Evolutionary conservation across 30 jellyfish, hydroid and myxozoan genomes (phyloP), one percentile per base, ranked within the genome.

Genomic region (Pseudorhiza aurosa): DNA sequence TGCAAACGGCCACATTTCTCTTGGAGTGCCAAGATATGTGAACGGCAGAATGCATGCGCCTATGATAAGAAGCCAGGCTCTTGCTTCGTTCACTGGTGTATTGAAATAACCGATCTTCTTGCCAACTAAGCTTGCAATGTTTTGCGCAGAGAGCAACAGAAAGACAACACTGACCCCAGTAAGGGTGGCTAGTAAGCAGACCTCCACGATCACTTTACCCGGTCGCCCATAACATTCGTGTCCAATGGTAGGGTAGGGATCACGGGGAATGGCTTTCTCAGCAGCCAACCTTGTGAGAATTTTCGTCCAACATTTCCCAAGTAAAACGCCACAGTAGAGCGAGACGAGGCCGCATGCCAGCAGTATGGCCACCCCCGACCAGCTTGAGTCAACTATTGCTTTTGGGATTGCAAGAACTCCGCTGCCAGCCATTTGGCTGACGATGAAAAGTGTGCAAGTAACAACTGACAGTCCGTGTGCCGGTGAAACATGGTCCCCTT

Each of bases 401-500:
- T 70, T 82, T 28, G 99, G 99, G n/a, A 93, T 28, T 10, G 99
- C 99, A 11, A 93, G 70, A 10, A 93, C 88, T 31, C 99, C 99
- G 57, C 99, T 93, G 55, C 99, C 99, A 7, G 97, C 99, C 97
- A 93, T 87, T 47, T 87, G 84, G 31, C 96, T 97, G 33, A 93
- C 85, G 14, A 93, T 93, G 82, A 93, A 88, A 56, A 93, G 37
- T 55, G 97, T 97, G 46, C 97, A 87, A 28, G 96, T 87, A 10
- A 72, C 29, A 24, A 93, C 85, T 8, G 96, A 42, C 31, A 93
- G 72, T 32, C 99, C 99, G 25, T 82, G 89, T 2, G 82, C 63
- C 21, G 81, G 81, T 19, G 35, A n/a, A 53, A 53, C 36, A 2
- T 53, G n/a, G n/a, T n/a, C n/a, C n/a, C n/a, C n/a, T n/a, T n/a